phyloP scores from a whole-genome alignment of 1,140 invertebrate species.

The Tigriopus japonicus region DNA sequence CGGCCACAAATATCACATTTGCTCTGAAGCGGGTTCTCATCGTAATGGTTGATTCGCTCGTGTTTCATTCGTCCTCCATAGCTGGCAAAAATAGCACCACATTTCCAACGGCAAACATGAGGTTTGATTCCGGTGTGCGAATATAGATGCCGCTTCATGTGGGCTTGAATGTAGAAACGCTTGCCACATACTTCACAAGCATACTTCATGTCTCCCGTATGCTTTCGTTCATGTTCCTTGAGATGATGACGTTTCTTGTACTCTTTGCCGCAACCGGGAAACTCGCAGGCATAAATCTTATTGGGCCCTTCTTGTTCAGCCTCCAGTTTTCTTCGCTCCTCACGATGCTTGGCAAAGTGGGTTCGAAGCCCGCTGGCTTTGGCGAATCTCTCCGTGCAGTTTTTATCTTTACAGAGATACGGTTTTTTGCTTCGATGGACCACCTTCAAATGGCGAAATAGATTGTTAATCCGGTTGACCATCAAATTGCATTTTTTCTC shows the following conservation, averaged over 20 bases:
- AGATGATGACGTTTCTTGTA: not conserved
- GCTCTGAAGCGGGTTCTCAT: not conserved
- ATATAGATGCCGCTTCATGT: conserved; percentile 12
- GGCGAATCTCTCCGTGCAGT: not conserved
- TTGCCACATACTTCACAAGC: conserved; percentile 6
- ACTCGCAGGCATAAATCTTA: not conserved
- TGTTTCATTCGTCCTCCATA: conserved; percentile 12
- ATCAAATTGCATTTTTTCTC: not conserved
- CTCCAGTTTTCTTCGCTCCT: not conserved
- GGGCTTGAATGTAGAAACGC: conserved; percentile 1
- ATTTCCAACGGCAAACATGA: conserved; percentile 10
- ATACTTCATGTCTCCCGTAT: conserved; percentile 9
- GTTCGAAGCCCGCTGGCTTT: not conserved
- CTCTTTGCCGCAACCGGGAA: not conserved
- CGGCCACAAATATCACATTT: conserved; percentile 9
- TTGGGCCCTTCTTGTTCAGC: not conserved
- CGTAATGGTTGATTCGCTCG: not conserved
- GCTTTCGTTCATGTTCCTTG: conserved; percentile 1
- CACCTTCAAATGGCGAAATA: not conserved
- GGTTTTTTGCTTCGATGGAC: not conserved
- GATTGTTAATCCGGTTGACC: not conserved
- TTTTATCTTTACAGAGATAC: not conserved
- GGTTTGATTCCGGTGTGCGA: conserved; percentile 8
- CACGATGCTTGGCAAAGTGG: not conserved
- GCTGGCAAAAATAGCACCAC: not conserved